These are phyloP conservation scores for Brevimyrus niger DNA, from an alignment of 2,113 vertebrate species.

Conservation along the genomic window DNA sequence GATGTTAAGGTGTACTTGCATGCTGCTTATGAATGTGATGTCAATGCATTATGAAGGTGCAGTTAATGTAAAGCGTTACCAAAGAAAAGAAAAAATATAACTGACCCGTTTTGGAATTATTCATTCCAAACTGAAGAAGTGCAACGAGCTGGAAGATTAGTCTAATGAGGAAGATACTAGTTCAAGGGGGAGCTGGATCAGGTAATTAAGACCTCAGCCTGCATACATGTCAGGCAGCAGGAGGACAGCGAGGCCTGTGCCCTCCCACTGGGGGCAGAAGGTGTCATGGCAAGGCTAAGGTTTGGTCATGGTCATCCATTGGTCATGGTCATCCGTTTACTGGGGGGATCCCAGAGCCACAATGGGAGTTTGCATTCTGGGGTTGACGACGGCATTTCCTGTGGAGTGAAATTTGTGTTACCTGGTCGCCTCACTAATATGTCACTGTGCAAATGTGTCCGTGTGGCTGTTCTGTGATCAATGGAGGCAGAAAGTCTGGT, in stretches of 20 bases:
- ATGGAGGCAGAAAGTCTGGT: not conserved
- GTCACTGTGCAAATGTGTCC: not conserved
- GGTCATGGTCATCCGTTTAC: not conserved
- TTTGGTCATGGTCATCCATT: not conserved
- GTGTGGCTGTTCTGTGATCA: not conserved
- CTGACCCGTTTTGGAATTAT: not conserved
- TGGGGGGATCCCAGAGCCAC: not conserved
- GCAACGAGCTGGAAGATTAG: constrained; percentile 29
- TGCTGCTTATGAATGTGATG: not conserved
- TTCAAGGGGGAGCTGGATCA: constrained; percentile 39
- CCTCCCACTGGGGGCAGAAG: not conserved
- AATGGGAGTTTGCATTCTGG: not conserved
- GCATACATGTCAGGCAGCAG: constrained; percentile 14
- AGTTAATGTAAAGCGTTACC: not conserved
- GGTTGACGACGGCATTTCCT: not conserved
- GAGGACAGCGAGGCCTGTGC: not conserved
- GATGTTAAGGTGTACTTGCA: not conserved
- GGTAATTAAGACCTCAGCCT: constrained; percentile 38
- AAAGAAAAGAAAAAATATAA: constrained; percentile 22
- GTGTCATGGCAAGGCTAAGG: not conserved
- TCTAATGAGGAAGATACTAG: constrained; percentile 33
- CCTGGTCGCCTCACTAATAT: not conserved
- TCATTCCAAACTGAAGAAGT: constrained; percentile 13
- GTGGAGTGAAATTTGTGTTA: not conserved
- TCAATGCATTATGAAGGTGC: not conserved